A percentile compares a stretch with the other conserved stretches of the same genome.
Conservation (phyloP, 1,140 invertebrate genomes). For the Megalopta genalis region DNA sequence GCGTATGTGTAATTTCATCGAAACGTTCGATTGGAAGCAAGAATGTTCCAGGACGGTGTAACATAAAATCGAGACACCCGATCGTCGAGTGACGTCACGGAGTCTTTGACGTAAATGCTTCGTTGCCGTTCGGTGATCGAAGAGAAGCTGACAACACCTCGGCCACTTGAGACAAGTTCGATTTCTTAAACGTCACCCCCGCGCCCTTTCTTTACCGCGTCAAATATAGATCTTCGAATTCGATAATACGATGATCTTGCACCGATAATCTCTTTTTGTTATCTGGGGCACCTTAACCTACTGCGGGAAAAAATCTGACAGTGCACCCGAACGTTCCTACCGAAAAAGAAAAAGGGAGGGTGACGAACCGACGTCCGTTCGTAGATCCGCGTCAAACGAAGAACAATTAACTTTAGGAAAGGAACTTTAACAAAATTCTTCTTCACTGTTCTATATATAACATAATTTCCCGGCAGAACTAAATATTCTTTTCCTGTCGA, state of each 20-base stretch:
- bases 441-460: too few species aligned
- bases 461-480: too few species aligned
- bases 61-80: conserved; percentile 32
- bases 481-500: too few species aligned
- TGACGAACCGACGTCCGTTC: too few species aligned
- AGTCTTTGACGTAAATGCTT: conserved; percentile 64
- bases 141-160: conserved; percentile 41
- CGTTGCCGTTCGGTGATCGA: conserved; percentile 25
- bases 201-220: conserved; percentile 9
- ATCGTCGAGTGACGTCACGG: conserved; percentile 59
- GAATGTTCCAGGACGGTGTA: background rate
- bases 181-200: conserved; percentile 47
- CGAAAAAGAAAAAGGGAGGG: background rate
- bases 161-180: conserved; percentile 50
- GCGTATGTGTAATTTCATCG: too few species aligned
- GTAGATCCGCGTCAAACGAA: too few species aligned
- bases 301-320: background rate
- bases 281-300: conserved; percentile 9
- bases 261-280: conserved; percentile 36
- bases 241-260: conserved; percentile 40
- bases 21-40: too few species aligned
- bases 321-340: background rate
- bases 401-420: too few species aligned
- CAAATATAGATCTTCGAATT: conserved; percentile 40
- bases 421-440: too few species aligned